Percentiles rank a stretch among this genome's conserved stretches.
Conservation (phyloP, 1,140 invertebrate genomes). For the Yoshiicerus persimilis region DNA sequence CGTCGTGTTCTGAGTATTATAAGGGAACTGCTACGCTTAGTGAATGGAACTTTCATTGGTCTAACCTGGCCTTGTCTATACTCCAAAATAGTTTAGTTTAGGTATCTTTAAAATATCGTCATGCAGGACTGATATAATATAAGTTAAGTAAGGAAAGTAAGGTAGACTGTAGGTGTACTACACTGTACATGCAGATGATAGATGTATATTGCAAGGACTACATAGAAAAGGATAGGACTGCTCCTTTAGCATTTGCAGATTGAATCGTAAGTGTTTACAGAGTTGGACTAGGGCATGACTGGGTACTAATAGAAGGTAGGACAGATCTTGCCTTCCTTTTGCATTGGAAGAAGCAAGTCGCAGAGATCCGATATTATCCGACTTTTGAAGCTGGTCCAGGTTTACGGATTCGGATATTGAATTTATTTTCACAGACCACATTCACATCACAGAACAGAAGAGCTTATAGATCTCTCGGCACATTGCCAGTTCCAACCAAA, state of each 20-base stretch:
- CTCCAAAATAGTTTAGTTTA: no score
- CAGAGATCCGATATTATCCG: constrained; percentile 5
- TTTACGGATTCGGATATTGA: constrained; percentile 1
- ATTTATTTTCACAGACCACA: background rate
- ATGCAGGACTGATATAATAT: no score
- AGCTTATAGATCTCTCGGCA: background rate
- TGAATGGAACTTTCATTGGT: background rate
- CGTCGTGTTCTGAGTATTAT: background rate
- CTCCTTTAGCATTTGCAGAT: background rate
- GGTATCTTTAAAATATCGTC: background rate
- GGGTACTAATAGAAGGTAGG: no score
- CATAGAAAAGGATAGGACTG: background rate
- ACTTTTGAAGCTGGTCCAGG: background rate
- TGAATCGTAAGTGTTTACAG: background rate
- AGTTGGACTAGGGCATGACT: no score
- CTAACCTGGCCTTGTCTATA: background rate
- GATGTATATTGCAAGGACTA: background rate
- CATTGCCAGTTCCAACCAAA: background rate
- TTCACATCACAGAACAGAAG: background rate
- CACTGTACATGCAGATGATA: background rate
- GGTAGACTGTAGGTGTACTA: background rate
- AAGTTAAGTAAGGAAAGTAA: background rate
- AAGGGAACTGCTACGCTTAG: no score
- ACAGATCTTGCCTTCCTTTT: background rate
- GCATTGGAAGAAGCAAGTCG: background rate